Evolutionary conservation across 1,140 invertebrate species (phyloP).

Genomic region (Octopus bimaculoides): DNA sequence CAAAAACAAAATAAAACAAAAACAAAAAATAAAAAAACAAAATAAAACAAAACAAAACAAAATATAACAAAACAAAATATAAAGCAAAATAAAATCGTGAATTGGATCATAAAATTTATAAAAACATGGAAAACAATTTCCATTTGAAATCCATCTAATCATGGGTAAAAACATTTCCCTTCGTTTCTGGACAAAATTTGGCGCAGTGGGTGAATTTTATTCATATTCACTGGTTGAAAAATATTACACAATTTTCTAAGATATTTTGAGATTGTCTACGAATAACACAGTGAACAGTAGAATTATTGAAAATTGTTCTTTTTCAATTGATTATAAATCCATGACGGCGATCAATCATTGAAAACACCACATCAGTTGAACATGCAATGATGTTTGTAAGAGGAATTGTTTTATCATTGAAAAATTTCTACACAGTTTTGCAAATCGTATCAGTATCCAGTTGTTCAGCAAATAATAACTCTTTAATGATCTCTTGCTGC

Average conservation of each 20-base stretch:
- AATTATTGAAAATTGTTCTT: neutral
- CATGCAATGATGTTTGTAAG: conserved; percentile 1
- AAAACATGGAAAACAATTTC: neutral
- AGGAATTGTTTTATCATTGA: neutral
- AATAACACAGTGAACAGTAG: conserved; percentile 4
- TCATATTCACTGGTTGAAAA: neutral
- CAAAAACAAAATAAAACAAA: neutral
- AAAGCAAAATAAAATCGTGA: neutral
- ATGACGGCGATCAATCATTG: conserved; percentile 7
- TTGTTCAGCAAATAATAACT: neutral
- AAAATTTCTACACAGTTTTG: neutral
- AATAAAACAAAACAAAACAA: neutral
- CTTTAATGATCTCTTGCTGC: no score
- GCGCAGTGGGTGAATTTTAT: neutral
- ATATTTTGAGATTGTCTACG: neutral
- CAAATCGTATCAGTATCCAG: neutral
- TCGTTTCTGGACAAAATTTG: neutral
- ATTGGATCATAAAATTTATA: neutral
- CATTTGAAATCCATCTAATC: neutral
- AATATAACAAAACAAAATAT: neutral
- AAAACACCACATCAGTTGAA: neutral
- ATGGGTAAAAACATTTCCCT: neutral
- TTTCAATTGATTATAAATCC: neutral
- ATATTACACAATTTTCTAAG: neutral
- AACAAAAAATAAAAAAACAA: neutral